These are phyloP conservation scores for Arothron firmamentum DNA, from an alignment of 2,113 vertebrate genomes.

Conservation along the genomic window DNA sequence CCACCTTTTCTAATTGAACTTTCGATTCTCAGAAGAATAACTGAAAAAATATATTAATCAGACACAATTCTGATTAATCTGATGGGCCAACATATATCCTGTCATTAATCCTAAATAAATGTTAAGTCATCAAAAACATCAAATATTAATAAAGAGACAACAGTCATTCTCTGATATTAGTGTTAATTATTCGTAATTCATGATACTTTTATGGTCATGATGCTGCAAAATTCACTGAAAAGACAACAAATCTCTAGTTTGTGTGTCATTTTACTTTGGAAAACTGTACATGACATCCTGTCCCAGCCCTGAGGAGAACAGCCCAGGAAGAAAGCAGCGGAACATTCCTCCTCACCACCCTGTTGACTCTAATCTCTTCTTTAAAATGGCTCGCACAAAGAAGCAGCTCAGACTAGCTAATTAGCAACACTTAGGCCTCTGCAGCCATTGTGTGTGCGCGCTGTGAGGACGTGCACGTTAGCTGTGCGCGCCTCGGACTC, in stretches of 20 bases:
- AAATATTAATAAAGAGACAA: not conserved
- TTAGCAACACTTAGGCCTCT: constrained; percentile 79
- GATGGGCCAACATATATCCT: not conserved
- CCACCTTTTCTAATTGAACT: too few relatives aligned
- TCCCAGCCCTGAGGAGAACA: constrained; percentile 34
- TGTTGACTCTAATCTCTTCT: constrained; percentile 79
- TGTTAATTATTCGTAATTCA: too few relatives aligned
- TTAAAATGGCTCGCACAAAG: constrained; percentile 77
- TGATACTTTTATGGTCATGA: not conserved
- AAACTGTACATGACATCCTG: constrained; percentile 7
- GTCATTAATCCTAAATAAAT: not conserved
- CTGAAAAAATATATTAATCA: too few relatives aligned
- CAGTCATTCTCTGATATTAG: too few relatives aligned
- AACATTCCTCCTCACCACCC: constrained; percentile 69
- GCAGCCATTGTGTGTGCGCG: constrained; percentile 66
- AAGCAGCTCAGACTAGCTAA: constrained; percentile 73
- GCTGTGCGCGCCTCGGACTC: constrained; percentile 64
- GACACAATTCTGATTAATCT: too few relatives aligned
- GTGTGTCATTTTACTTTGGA: constrained; percentile 14
- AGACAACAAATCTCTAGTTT: constrained; percentile 22
- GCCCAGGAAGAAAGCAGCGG: constrained; percentile 51
- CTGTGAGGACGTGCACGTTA: constrained; percentile 48
- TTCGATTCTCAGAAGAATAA: too few relatives aligned
- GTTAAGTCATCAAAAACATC: not conserved
- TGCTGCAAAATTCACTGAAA: constrained; percentile 19